These are phyloP conservation scores for Triplophysa bombifrons DNA, from an alignment of 2,797 vertebrate genomes.

Conservation along the genomic window DNA sequence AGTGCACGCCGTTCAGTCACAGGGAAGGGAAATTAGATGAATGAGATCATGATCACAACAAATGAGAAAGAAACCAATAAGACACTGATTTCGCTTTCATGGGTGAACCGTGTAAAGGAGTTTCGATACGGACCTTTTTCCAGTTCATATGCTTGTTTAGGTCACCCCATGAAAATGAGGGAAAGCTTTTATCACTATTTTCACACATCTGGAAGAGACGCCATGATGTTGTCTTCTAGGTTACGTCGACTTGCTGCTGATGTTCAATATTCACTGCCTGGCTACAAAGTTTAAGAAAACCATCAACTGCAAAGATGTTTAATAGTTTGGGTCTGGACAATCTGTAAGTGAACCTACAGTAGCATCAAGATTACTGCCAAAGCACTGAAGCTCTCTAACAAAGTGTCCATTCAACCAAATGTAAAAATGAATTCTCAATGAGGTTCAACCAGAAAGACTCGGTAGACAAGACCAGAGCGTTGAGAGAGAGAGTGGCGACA, in stretches of 20 bases:
- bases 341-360: not conserved
- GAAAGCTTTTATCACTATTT: not conserved
- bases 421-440: too few species aligned
- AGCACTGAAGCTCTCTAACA: not conserved
- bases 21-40: slow-evolving; percentile 79
- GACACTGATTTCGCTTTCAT: slow-evolving; percentile 29
- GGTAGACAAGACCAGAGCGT: too few species aligned
- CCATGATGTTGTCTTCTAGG: not conserved
- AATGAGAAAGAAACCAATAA: slow-evolving; percentile 51
- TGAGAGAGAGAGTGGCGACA: too few species aligned
- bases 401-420: too few species aligned
- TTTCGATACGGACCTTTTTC: not conserved
- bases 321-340: too few species aligned
- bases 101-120: not conserved
- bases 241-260: not conserved
- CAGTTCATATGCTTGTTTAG: not conserved
- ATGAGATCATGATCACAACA: slow-evolving; percentile 75
- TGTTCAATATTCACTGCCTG: not conserved
- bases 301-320: not conserved
- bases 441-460: too few species aligned
- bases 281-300: not conserved
- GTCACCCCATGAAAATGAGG: not conserved
- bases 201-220: not conserved
- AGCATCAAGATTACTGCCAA: not conserved
- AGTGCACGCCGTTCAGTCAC: slow-evolving; percentile 77